phyloP scores from a whole-genome alignment of 2,797 vertebrate species.

The Sorex maritimensis region DNA sequence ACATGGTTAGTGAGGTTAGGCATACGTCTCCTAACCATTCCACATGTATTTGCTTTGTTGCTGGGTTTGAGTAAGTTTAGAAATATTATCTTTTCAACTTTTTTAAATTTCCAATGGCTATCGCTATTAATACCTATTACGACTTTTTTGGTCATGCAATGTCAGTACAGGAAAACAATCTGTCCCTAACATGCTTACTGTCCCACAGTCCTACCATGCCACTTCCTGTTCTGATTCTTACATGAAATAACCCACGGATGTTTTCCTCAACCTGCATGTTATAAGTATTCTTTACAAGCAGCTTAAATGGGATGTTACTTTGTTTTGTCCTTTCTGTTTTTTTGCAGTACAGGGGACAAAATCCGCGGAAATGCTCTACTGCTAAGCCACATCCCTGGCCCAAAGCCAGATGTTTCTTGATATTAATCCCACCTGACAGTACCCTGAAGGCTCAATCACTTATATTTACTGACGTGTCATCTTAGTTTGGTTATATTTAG shows the following conservation, averaged over 20 bases:
- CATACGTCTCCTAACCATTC: too few species aligned
- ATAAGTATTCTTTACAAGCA: not conserved
- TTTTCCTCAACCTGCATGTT: not conserved
- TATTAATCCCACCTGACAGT: not conserved
- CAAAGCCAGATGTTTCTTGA: not conserved
- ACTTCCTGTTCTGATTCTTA: not conserved
- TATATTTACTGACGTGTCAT: not conserved
- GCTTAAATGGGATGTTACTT: not conserved
- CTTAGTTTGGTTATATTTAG: conserved; percentile 1
- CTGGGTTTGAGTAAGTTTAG: not conserved
- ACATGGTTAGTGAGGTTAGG: too few species aligned
- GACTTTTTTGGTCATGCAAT: not conserved
- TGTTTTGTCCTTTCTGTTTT: too few species aligned
- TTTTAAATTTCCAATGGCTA: not conserved
- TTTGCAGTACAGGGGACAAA: too few species aligned
- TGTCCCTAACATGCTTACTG: not conserved
- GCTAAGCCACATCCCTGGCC: too few species aligned
- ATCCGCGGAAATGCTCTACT: too few species aligned
- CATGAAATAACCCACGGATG: not conserved
- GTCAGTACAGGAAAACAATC: not conserved
- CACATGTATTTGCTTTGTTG: too few species aligned
- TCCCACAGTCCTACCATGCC: not conserved
- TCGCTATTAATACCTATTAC: not conserved
- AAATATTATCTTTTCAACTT: not conserved
- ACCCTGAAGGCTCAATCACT: not conserved